Evolutionary conservation across 2,797 vertebrate genomes (phyloP).

Genomic region (Podarcis siculus): DNA sequence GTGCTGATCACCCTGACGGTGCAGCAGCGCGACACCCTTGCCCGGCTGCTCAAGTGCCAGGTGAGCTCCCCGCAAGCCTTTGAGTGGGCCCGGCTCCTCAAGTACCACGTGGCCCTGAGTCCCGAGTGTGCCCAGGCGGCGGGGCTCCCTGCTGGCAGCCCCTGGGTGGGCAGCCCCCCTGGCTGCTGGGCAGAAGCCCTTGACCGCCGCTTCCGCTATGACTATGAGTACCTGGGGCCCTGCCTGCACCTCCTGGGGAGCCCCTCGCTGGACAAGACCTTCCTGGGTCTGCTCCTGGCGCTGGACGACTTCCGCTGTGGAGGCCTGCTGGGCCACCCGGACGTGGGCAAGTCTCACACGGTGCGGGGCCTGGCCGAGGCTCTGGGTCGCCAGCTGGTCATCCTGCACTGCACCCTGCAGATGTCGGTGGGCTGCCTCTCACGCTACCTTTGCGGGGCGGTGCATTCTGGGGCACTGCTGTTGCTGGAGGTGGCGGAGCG

Average conservation of each 20-base stretch:
- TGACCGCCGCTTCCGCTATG: slow-evolving; percentile 77
- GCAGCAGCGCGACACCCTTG: slow-evolving; percentile 78
- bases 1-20: slow-evolving; percentile 78
- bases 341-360: slow-evolving; percentile 78
- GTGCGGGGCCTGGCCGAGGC: slow-evolving; percentile 79
- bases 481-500: slow-evolving; percentile 79
- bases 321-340: slow-evolving; percentile 78
- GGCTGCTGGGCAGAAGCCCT: slow-evolving; percentile 82
- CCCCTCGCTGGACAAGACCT: slow-evolving; percentile 79
- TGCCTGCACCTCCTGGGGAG: slow-evolving; percentile 74
- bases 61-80: slow-evolving; percentile 78
- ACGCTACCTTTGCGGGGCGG: slow-evolving; percentile 82
- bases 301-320: slow-evolving; percentile 82
- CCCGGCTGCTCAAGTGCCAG: slow-evolving; percentile 71
- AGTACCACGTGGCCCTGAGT: slow-evolving; percentile 76
- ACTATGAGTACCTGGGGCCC: slow-evolving; percentile 86
- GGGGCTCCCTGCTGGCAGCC: not conserved
- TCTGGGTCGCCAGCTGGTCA: slow-evolving; percentile 82
- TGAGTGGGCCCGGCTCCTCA: slow-evolving; percentile 86
- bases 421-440: slow-evolving; percentile 68
- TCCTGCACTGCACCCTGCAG: slow-evolving; percentile 75
- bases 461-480: slow-evolving; percentile 85
- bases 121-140: not conserved
- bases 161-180: slow-evolving; percentile 14
- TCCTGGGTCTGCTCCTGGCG: slow-evolving; percentile 82